Conservation (phyloP, 2,888 invertebrate genomes). For the Stenodera caucasica region DNA sequence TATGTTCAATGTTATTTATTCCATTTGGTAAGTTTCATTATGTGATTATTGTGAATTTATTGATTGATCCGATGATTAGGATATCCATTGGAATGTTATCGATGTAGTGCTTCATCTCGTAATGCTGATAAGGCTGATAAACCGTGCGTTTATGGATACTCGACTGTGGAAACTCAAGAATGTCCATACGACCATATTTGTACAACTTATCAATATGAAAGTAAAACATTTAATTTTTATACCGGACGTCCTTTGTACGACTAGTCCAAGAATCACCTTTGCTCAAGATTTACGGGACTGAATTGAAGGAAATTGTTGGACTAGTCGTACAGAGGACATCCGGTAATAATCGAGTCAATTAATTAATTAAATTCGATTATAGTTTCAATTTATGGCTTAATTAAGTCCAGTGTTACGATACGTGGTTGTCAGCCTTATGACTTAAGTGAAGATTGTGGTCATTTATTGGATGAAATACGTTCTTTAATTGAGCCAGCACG, state of each 20-base stretch:
- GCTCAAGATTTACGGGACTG: no score
- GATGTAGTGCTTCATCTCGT: slow-evolving; percentile 23
- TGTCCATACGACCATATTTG: slow-evolving; percentile 25
- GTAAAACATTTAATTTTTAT: no score
- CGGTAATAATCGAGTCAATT: no score
- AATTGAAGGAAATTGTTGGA: no score
- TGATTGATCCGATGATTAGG: slow-evolving; percentile 7
- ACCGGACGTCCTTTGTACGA: no score
- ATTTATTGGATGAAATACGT: slow-evolving; percentile 20
- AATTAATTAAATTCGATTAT: not conserved
- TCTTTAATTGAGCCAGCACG: slow-evolving; percentile 20
- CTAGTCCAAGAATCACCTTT: no score
- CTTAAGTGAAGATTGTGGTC: slow-evolving; percentile 15
- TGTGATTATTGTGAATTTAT: not conserved
- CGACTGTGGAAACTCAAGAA: slow-evolving; percentile 19
- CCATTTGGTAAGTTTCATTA: slow-evolving; percentile 14
- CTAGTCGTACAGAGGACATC: no score
- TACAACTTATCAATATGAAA: slow-evolving; percentile 37
- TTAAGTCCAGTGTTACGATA: slow-evolving; percentile 22
- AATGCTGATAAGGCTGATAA: slow-evolving; percentile 25
- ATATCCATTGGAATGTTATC: slow-evolving; percentile 21
- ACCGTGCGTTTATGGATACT: slow-evolving; percentile 25
- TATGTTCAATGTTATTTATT: not conserved
- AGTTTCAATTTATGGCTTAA: slow-evolving; percentile 24
- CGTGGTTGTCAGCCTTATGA: slow-evolving; percentile 21